Conservation (phyloP, 2,797 vertebrate genomes). For the Cichlasoma orientale region DNA sequence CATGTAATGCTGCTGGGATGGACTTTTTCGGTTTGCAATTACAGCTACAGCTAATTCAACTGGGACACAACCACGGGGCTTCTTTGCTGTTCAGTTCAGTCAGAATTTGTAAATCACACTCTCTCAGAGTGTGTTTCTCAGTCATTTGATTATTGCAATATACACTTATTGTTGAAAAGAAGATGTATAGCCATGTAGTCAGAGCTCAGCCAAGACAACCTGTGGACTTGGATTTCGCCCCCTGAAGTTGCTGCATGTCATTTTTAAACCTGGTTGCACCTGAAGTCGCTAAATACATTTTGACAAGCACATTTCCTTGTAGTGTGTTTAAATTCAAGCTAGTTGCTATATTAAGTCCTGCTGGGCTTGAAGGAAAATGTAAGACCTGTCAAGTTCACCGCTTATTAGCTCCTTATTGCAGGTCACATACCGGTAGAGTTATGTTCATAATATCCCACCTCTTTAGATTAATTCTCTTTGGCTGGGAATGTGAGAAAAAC, state of each 20-base stretch:
- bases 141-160: slow-evolving; percentile 44
- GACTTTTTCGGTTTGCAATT: neutral
- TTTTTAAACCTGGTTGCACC: slow-evolving; percentile 31
- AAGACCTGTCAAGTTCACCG: slow-evolving; percentile 29
- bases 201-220: slow-evolving; percentile 28
- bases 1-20: slow-evolving; percentile 16
- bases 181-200: slow-evolving; percentile 18
- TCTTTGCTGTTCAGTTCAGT: slow-evolving; percentile 16
- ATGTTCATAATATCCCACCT: slow-evolving; percentile 18
- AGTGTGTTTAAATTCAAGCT: slow-evolving; percentile 42
- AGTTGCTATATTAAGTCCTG: slow-evolving; percentile 37
- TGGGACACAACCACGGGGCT: neutral
- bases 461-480: slow-evolving; percentile 40
- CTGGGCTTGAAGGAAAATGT: slow-evolving; percentile 34
- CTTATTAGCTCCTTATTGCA: slow-evolving; percentile 35
- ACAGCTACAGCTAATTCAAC: slow-evolving; percentile 21
- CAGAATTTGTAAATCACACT: slow-evolving; percentile 31
- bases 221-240: slow-evolving; percentile 33
- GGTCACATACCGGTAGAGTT: slow-evolving; percentile 22
- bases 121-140: slow-evolving; percentile 30
- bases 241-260: slow-evolving; percentile 24
- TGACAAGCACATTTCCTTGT: slow-evolving; percentile 59
- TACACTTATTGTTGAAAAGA: slow-evolving; percentile 34
- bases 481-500: slow-evolving; percentile 45
- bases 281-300: slow-evolving; percentile 45